Conservation (phyloP, 2,888 invertebrate species). For the Diachrysia chrysitis region DNA sequence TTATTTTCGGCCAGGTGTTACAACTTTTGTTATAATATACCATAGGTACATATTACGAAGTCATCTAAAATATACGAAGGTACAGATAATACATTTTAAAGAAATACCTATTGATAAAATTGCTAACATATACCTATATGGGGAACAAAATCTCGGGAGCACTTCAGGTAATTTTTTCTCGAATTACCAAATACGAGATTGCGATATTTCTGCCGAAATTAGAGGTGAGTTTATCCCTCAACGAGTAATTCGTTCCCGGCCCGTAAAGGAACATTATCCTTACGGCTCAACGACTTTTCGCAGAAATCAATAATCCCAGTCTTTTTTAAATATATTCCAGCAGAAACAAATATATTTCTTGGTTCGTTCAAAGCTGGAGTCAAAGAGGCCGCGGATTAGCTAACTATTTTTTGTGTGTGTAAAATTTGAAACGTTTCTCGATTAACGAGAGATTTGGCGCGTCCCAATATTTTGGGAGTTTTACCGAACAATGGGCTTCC, state of each 20-base stretch:
- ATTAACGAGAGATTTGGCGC: conserved; percentile 83
- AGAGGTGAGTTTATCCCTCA: conserved; percentile 85
- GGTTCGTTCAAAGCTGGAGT: conserved; percentile 71
- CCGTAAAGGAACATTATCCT: conserved; percentile 84
- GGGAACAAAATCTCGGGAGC: conserved; percentile 56
- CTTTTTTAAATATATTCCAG: conserved; percentile 81
- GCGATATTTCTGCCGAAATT: conserved; percentile 79
- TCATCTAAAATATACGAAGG: not conserved
- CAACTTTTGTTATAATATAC: not conserved
- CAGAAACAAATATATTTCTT: conserved; percentile 83
- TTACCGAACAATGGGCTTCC: conserved; percentile 83
- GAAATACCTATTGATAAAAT: conserved; percentile 30
- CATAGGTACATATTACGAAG: not conserved
- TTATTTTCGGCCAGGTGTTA: conserved; percentile 51
- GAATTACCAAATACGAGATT: conserved; percentile 74
- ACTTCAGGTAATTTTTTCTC: conserved; percentile 79
- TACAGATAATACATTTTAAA: conserved; percentile 22
- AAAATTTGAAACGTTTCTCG: conserved; percentile 84
- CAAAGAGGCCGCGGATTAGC: conserved; percentile 87
- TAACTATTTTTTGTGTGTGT: conserved; percentile 77
- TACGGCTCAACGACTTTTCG: conserved; percentile 80
- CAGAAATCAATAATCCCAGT: conserved; percentile 85
- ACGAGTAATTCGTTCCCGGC: conserved; percentile 84
- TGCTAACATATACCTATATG: conserved; percentile 28
- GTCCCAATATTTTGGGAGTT: conserved; percentile 75